These are phyloP conservation scores for Idris sp. DNA, from an alignment of 1,140 invertebrate species.

Conservation along the genomic window DNA sequence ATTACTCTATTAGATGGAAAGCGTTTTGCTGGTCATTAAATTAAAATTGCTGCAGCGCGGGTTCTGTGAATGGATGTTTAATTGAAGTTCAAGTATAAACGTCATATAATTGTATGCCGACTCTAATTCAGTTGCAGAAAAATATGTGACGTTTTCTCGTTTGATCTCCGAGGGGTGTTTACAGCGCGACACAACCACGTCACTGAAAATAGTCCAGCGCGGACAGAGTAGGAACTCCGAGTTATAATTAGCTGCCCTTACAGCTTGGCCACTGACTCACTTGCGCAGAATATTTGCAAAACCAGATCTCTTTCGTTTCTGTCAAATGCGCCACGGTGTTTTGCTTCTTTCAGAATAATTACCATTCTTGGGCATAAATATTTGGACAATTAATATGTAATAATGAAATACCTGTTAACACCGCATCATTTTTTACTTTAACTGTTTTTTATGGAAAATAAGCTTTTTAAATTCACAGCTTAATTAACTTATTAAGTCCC, in stretches of 20 bases:
- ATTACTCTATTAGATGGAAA: slow-evolving; percentile 1
- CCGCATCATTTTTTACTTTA: too few relatives aligned
- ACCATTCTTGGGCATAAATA: too few relatives aligned
- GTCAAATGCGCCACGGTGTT: too few relatives aligned
- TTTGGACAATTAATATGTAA: too few relatives aligned
- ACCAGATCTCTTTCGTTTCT: too few relatives aligned
- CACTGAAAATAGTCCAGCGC: slow-evolving; percentile 68
- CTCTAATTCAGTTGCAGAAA: slow-evolving; percentile 28
- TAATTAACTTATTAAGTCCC: too few relatives aligned
- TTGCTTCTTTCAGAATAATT: too few relatives aligned
- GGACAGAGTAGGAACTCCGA: slow-evolving; percentile 63
- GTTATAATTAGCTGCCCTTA: slow-evolving; percentile 74
- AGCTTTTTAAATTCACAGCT: too few relatives aligned
- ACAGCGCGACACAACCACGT: slow-evolving; percentile 66
- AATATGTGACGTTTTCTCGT: slow-evolving; percentile 27
- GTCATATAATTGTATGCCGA: slow-evolving; percentile 19
- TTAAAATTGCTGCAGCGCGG: slow-evolving; percentile 1
- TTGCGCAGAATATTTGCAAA: slow-evolving; percentile 71
- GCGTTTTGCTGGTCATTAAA: slow-evolving; percentile 3
- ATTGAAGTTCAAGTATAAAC: slow-evolving; percentile 14
- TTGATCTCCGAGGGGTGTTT: slow-evolving; percentile 61
- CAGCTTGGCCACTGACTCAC: slow-evolving; percentile 70
- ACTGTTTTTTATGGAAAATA: too few relatives aligned
- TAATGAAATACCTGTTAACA: too few relatives aligned
- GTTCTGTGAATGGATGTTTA: slow-evolving; percentile 1